Conservation (phyloP, 1,140 invertebrate genomes). For the Drosophila kurseongensis region DNA sequence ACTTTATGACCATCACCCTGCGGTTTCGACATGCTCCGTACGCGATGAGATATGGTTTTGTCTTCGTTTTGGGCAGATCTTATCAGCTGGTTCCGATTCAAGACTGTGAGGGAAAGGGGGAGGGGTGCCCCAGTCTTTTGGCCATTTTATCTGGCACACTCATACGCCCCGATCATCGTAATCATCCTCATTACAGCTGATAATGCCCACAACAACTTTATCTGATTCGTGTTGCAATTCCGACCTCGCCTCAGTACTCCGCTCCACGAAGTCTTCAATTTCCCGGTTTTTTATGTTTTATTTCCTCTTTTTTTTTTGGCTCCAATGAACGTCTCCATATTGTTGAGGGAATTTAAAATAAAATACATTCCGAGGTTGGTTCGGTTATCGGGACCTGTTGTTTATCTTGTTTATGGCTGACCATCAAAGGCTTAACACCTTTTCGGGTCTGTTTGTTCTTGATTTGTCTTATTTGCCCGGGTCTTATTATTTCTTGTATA, state of each 20-base stretch:
- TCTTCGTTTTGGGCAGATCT: slow-evolving; percentile 12
- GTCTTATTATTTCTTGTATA: neutral
- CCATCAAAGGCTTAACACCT: slow-evolving; percentile 51
- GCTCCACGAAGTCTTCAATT: neutral
- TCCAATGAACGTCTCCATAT: slow-evolving; percentile 8
- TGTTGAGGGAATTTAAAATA: slow-evolving; percentile 8
- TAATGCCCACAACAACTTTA: slow-evolving; percentile 61
- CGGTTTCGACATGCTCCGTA: slow-evolving; percentile 1
- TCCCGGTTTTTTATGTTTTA: neutral
- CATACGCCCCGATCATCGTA: slow-evolving; percentile 29
- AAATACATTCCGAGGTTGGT: neutral
- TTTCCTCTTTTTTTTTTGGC: neutral
- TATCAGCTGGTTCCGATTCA: slow-evolving; percentile 10
- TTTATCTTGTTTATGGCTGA: slow-evolving; percentile 44
- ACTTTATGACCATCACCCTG: neutral
- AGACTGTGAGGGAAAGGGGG: neutral
- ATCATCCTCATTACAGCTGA: slow-evolving; percentile 59
- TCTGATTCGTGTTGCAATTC: slow-evolving; percentile 44
- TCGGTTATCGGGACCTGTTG: slow-evolving; percentile 6
- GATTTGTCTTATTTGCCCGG: slow-evolving; percentile 5
- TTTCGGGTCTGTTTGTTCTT: slow-evolving; percentile 39
- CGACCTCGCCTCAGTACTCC: slow-evolving; percentile 14
- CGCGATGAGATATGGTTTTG: neutral
- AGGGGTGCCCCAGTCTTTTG: neutral
- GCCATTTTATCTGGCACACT: slow-evolving; percentile 17